A percentile compares a stretch with the other conserved stretches of the same genome.
These are phyloP conservation scores for Bubo blakistoni DNA, from an alignment of 2,113 vertebrate species.

Conservation along the genomic window DNA sequence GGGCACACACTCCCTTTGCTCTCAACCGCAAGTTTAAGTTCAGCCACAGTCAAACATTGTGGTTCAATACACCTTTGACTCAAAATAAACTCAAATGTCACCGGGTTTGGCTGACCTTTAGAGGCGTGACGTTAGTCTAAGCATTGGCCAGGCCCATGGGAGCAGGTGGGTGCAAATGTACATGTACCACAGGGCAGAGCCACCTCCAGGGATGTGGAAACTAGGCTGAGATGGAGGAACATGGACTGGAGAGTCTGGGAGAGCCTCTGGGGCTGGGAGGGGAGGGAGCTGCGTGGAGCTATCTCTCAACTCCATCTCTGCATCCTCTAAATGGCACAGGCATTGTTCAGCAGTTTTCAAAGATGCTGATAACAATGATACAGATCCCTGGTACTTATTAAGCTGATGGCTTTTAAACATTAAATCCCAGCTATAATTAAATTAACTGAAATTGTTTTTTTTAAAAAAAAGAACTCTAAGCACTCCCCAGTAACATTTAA, in stretches of 20 bases:
- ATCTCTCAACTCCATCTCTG: not conserved
- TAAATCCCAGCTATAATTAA: slow-evolving; percentile 52
- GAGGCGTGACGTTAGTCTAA: not conserved
- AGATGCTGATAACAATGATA: slow-evolving; percentile 33
- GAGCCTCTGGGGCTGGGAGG: not conserved
- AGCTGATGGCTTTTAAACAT: slow-evolving; percentile 46
- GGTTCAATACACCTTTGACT: not conserved
- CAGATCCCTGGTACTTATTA: slow-evolving; percentile 30
- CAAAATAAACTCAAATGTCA: not conserved
- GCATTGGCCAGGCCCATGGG: not conserved
- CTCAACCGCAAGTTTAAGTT: accelerated
- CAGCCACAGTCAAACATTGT: not conserved
- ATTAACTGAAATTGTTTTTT: slow-evolving; percentile 32
- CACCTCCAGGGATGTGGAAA: not conserved
- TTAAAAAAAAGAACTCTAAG: not conserved
- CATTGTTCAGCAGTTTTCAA: slow-evolving; percentile 39
- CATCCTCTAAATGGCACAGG: not conserved
- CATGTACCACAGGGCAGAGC: not conserved
- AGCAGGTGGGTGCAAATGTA: not conserved
- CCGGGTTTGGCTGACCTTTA: not conserved
- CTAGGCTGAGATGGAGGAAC: not conserved
- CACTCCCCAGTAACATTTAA: not conserved
- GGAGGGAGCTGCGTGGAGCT: accelerated
- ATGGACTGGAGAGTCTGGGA: not conserved
- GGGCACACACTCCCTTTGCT: accelerated